Evolutionary conservation across 2,797 vertebrate species (phyloP).

Genomic region (Holocentrus rufus): DNA sequence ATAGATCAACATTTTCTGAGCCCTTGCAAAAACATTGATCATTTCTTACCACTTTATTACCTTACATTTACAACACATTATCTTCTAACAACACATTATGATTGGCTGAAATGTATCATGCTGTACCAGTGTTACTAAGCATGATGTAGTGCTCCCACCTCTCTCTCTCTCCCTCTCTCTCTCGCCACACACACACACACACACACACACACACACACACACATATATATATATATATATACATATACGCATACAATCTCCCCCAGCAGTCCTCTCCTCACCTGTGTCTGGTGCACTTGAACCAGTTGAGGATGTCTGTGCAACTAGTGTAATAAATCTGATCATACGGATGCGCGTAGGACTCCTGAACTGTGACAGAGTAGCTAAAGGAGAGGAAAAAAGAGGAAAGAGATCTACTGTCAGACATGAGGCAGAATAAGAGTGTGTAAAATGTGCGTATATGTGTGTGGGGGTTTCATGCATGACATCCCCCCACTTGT

Average conservation of each 20-base stretch:
- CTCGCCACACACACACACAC: too few species aligned
- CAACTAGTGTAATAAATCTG: constrained; percentile 98
- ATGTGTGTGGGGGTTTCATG: neutral
- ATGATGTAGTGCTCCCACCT: neutral
- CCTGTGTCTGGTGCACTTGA: constrained; percentile 98
- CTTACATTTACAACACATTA: too few species aligned
- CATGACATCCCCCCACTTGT: neutral
- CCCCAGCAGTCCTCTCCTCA: constrained; percentile 63
- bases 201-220: too few species aligned
- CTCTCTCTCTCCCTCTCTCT: neutral
- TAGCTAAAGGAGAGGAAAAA: constrained; percentile 83
- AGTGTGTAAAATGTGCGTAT: neutral
- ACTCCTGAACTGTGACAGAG: constrained; percentile 94
- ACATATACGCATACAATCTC: constrained; percentile 1
- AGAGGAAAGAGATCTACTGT: neutral
- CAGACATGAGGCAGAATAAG: neutral
- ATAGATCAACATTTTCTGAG: too few species aligned
- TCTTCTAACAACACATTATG: too few species aligned
- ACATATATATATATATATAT: neutral
- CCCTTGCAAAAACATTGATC: too few species aligned
- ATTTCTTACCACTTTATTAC: too few species aligned
- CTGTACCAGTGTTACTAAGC: too few species aligned
- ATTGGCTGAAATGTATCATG: too few species aligned
- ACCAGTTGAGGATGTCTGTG: constrained; percentile 96
- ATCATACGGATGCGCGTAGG: constrained; percentile 93